Conservation (phyloP, 2,888 invertebrate genomes). For the Parthenolecanium corni region DNA sequence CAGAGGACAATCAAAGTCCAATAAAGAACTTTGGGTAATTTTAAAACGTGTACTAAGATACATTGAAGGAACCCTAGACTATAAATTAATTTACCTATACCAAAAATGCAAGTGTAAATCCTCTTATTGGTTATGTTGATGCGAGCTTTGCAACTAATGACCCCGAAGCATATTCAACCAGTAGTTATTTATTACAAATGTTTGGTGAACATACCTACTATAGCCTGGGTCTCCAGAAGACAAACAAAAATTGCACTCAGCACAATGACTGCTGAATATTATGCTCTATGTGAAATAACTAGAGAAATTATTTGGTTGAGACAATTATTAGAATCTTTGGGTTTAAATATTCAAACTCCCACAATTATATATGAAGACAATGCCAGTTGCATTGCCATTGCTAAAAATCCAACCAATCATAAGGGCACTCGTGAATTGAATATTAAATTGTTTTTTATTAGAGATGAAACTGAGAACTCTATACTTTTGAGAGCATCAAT, state of each 20-base stretch:
- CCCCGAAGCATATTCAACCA: neutral
- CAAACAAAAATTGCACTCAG: neutral
- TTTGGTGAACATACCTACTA: neutral
- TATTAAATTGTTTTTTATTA: neutral
- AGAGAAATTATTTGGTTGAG: neutral
- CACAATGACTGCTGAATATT: no score
- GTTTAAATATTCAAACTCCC: no score
- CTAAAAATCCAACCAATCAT: neutral
- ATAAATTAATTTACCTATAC: no score
- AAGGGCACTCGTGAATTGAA: neutral
- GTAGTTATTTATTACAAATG: neutral
- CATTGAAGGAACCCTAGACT: no score
- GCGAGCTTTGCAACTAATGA: neutral
- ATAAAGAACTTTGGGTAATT: no score
- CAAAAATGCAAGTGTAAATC: no score
- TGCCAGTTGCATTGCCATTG: neutral
- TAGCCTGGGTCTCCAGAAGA: neutral
- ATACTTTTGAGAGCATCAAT: neutral
- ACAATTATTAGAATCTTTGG: neutral
- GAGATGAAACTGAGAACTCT: neutral
- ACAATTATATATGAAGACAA: slow-evolving; percentile 1
- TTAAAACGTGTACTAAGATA: no score
- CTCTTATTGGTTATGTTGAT: no score
- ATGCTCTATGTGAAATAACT: neutral
- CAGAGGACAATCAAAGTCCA: no score